Base-by-base conservation (phyloP, 2,797 vertebrate species). In the Tapirus indicus region DNA sequence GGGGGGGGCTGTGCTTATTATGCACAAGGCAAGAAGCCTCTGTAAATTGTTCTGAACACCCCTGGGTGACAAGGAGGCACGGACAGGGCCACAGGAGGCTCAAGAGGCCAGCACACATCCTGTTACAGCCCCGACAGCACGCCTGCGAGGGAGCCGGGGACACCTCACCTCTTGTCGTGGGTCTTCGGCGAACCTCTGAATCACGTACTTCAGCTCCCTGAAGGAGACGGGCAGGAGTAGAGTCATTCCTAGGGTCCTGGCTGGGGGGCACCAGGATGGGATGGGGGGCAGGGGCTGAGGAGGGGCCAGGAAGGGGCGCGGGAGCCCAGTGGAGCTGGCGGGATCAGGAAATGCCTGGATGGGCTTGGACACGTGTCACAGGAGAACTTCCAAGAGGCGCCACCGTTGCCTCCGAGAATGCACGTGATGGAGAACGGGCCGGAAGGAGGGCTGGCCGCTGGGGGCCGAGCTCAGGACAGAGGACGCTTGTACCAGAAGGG, bases 101-200 rank as follows among this genome's bases (percentile, higher is more conserved):
- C 9, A 0, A 75, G 60, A 20, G 62, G 60, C 35, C 6, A 29
- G n/a, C 6, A 2, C 0, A 13, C 0, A 0, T 49, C 66, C 25
- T 11, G 35, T 58, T 3, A 7, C 2, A 9, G 77, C 72, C 29
- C 66, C 0, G 6, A 49, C 23, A 23, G 32, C 0, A 0, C 6
- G 69, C 52, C 86, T n/a, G 3, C 3, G 18, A 92, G 14, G 20
- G 54, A 35, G 60, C 79, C 21, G 60, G 92, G 74, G 97, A 5
- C 18, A 74, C 56, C 99, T 99, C 98, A 99, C 99, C 99, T 99
- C 99, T 99, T 99, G 99, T 98, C 99, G 99, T 0, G 99, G 99
- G 96, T 99, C 99, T 98, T 99, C 99, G 0, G 99, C 99, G 98
- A 99, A 99, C 99, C 99, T 99, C 99, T 99, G 99, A 98, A 99